Base-by-base conservation (phyloP, 2,113 vertebrate genomes). In the Lates calcarifer region DNA sequence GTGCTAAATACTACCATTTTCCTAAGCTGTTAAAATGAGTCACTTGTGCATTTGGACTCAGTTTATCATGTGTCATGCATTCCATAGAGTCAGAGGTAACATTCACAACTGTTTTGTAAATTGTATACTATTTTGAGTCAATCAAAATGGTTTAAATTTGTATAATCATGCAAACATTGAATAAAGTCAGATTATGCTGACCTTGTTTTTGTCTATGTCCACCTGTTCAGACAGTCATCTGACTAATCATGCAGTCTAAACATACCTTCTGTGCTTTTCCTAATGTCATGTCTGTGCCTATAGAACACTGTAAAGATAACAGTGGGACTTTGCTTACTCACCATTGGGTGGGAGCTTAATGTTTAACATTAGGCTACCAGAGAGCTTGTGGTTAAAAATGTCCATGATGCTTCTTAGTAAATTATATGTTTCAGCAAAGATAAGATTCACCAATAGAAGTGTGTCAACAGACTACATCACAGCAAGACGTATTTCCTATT, bases 241-340 rank as follows among this genome's bases (percentile, higher is more conserved):
- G 13, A 68, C 15, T 14, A 15, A n/a, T 57, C 26, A 64, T 76
- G 51, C 18, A 63, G 45, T 80, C 37, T 53, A 28, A 63, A 43
- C 12, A n/a, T 0, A 74, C 31, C 5, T 12, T 63, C n/a, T 71
- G 53, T 51, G 20, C 41, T 65, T 49, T 57, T 13, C 2, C 11
- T 60, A 6, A 57, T 57, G 35, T 68, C 41, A 57, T 3, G 17
- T 66, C 77, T 79, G 37, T 13, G 28, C 35, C 31, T 77, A 70
- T 61, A 67, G 75, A 80, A 53, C 26, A 62, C 3, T 26, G 64
- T 84, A 67, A 60, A 82, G 89, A 86, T 89, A 83, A 74, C 47
- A 60, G 35, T 12, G 11, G 64, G 74, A 74, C 78, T 88, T 84
- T 90, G 87, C 75, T 83, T 78, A 61, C 76, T 82, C 83, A 88